Evolutionary conservation across 2,888 invertebrate genomes (phyloP), one percentile per base, ranked within the genome.

Genomic region (Ernsta delagoae): DNA sequence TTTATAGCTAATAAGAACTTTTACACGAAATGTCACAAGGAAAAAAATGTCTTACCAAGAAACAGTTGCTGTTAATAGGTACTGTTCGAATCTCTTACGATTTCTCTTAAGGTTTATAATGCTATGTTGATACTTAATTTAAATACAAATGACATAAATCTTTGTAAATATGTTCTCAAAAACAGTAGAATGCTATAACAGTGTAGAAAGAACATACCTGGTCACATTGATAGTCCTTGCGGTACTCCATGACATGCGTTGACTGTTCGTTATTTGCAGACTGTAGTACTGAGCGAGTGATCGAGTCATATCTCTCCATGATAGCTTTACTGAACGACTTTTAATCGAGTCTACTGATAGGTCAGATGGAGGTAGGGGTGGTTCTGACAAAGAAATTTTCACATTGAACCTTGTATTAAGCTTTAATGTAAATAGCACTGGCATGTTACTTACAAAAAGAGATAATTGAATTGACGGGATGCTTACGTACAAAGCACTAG

Each of bases 221-320:
- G 92, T 90, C 36, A 93, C 79, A 76, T 94, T 94, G 34, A 93
- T 78, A 45, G 83, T 82, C 69, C 82, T 85, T 3, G 93, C 90
- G n/a, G 81, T 85, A 60, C 80, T 89, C 94, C 94, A 94, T 0
- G 88, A 80, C 5, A 89, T 61, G 43, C 90, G 78, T 59, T 89
- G 90, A 53, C 83, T 89, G 70, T 74, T 85, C 0, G 89, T 86
- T 11, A 93, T 82, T 71, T 94, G 94, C 0, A 94, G 70, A 45
- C 83, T 89, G 78, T 93, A 94, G 76, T 85, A 92, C 41, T 93
- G 90, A 0, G 93, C 92, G 1, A 92, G 75, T 0, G 92, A 82
- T 1, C 89, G 79, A 0, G 88, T 74, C 74, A 85, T 83, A 24
- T 93, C 92, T 9, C 93, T 79, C 94, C 94, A 94, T 0, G 94